phyloP scores from a whole-genome alignment of 1,140 invertebrate species.

The Tetragonula clypearis region DNA sequence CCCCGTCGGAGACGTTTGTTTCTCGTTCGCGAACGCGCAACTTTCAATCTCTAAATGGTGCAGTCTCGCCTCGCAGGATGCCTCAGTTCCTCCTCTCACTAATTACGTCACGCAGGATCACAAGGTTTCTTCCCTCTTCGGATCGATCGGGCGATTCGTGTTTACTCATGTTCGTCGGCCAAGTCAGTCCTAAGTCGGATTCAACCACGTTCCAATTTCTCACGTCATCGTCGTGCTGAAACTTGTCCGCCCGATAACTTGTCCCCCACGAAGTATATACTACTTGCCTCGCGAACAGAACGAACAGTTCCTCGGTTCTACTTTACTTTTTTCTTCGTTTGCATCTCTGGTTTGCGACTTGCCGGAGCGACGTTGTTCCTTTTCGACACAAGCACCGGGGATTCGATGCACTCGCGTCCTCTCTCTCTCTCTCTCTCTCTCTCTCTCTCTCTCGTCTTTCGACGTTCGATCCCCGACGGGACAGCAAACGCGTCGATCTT shows the following conservation, averaged over 20 bases:
- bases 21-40: not conserved
- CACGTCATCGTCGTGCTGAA: no score
- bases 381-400: not conserved
- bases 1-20: no score
- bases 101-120: not conserved
- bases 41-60: not conserved
- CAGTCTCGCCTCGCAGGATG: not conserved
- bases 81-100: not conserved
- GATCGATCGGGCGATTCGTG: slow-evolving; percentile 28
- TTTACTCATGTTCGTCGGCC: not conserved
- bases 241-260: not conserved
- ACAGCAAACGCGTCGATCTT: not conserved
- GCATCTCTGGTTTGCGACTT: not conserved
- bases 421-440: no score
- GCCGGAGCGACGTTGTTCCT: not conserved
- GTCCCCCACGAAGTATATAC: no score
- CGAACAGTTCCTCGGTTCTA: not conserved
- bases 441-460: not conserved
- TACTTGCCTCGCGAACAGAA: not conserved
- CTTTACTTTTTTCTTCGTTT: no score
- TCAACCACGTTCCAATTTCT: no score
- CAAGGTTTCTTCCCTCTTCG: slow-evolving; percentile 1
- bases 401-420: not conserved
- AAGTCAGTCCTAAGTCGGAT: no score
- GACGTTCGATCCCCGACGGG: not conserved